Evolutionary conservation across 2,797 vertebrate genomes (phyloP), one percentile per base, ranked within the genome.

Genomic region (Tamandua tetradactyla): DNA sequence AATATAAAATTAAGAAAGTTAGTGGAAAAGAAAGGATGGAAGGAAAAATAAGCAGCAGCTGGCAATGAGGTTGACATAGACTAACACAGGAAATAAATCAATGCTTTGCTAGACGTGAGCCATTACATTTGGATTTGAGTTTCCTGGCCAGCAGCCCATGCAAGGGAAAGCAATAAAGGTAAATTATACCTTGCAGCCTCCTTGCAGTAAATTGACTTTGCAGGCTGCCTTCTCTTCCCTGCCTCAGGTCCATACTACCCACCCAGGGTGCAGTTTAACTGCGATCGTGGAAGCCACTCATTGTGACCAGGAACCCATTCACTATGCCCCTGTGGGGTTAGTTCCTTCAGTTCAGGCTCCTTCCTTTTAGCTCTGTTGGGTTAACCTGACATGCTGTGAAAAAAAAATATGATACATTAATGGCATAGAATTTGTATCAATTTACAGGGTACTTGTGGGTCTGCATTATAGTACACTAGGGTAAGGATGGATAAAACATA

Each of bases 171-270:
- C 27, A 44, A 35, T 17, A 42, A 68, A 13, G 1, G 7, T 27
- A 0, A 49, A 35, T 3, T 35, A 12, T 20, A 8, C 3, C n/a
- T 42, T 0, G 2, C 8, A n/a, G 9, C 4, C 3, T 3, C 1
- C 13, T 23, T 9, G 14, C 57, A 7, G 2, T 69, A 11, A 23
- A 40, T 94, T 78, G 72, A 23, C 0, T 37, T 12, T 10, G 74
- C 7, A 7, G 7, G 10, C 13, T 85, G 14, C 13, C n/a, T 72
- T 86, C 7, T 27, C 20, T 71, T 25, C 7, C 5, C 42, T 23
- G 0, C 17, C 3, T 59, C 18, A 59, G 64, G 18, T 75, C 15
- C 7, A 30, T 25, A 32, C 32, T 13, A 9, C 20, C 14, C n/a
- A 69, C 5, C 35, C 47, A 14, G 15, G 20, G 32, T 52, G 14